Base-by-base conservation (phyloP, 2,888 invertebrate species). In the Drosophila pseudotalamancana region DNA sequence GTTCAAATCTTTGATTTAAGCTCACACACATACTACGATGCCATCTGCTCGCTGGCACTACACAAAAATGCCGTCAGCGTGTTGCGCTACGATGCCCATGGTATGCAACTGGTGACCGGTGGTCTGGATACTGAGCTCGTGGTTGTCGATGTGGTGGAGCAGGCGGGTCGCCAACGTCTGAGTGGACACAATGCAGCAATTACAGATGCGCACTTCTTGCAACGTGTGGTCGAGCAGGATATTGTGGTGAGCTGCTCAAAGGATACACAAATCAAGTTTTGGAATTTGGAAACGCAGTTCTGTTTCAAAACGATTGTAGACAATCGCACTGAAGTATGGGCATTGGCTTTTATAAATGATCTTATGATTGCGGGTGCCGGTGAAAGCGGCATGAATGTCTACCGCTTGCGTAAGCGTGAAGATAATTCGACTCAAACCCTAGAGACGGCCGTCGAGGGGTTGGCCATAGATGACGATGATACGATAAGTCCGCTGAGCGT, bases 261-360 rank as follows among this genome's bases (percentile, higher is more conserved):
- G 91, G 99, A 99, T 90, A 96, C 96, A 6, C 96, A 96, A 90
- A 94, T 99, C 0, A 99, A 99, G 91, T 97, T 99, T 90, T 99
- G 99, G 99, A 97, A 99, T 91, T 93, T 99, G 72, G 96, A 97
- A 75, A 97, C 97, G 5, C 96, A 98, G 83, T 96, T 97, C 88
- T 99, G 99, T 90, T 99, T 99, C 88, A 97, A 97, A 91, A 99
- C 99, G 3, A 92, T 99, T 46, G 95, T 97, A 34, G 98, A 97
- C 59, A 96, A 97, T 91, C 94, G 95, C 85, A 94, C 95, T 71
- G 98, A 98, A 93, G 95, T 99, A 18, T 98, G 98, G 96, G 95
- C 95, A 37, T 94, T 98, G 87, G 93, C 94, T 27, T 91, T 98
- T 40, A 90, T 96, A 23, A 95, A 95, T 87, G 93, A 97, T 84